phyloP scores from a whole-genome alignment of 53 echinoderm and acorn worm species.

The Holothuria scabra region DNA sequence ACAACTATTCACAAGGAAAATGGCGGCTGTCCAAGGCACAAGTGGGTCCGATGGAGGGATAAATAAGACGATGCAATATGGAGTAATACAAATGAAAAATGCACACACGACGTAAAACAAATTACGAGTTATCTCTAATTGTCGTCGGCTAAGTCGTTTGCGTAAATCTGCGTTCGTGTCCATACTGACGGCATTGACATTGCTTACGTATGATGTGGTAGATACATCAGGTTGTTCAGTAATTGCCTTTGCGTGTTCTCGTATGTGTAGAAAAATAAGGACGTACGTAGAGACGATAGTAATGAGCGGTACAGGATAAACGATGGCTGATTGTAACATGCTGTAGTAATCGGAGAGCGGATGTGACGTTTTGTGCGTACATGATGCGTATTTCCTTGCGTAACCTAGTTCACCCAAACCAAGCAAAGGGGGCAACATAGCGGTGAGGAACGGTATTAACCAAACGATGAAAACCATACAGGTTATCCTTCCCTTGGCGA shows the following conservation, averaged over 20 bases:
- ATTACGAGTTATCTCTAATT: conserved; percentile 82
- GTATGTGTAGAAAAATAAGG: conserved; percentile 62
- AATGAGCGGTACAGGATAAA: conserved; percentile 61
- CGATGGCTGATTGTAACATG: conserved; percentile 51
- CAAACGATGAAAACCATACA: conserved; percentile 61
- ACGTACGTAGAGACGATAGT: conserved; percentile 67
- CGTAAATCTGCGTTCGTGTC: conserved; percentile 30
- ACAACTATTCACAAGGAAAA: conserved; percentile 82
- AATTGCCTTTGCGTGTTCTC: conserved; percentile 63
- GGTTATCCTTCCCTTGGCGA: conserved; percentile 45
- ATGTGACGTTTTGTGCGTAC: conserved; percentile 60
- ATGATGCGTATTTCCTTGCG: conserved; percentile 66
- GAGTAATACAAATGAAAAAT: conserved; percentile 79
- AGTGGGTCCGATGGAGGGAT: conserved; percentile 85
- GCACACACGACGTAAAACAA: conserved; percentile 91
- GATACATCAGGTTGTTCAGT: conserved; percentile 55
- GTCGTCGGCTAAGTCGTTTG: conserved; percentile 71
- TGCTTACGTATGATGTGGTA: conserved; percentile 39
- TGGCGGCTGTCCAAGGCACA: conserved; percentile 83
- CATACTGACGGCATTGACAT: background rate
- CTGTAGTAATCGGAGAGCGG: conserved; percentile 65
- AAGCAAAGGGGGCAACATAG: conserved; percentile 60
- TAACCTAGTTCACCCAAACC: conserved; percentile 71
- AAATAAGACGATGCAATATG: conserved; percentile 76
- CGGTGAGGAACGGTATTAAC: conserved; percentile 57